These are phyloP conservation scores for Allophyes oxyacanthae DNA, from an alignment of 2,888 invertebrate species.

Conservation along the genomic window DNA sequence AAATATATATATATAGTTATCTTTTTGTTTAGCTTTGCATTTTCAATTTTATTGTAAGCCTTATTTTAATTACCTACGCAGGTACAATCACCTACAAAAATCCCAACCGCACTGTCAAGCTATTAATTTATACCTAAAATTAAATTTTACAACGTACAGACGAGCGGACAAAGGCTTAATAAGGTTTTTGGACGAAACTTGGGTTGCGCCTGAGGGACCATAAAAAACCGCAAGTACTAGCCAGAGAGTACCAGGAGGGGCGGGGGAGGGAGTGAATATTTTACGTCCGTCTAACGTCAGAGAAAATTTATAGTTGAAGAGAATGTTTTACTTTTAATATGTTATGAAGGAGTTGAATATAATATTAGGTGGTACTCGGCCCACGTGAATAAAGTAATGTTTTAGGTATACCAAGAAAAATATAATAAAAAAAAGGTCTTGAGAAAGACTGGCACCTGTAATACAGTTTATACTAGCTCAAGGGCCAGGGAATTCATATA, in stretches of 20 bases:
- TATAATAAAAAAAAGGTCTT: too few species aligned
- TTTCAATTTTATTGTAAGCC: too few species aligned
- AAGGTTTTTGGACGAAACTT: constrained; percentile 48
- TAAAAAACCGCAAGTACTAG: constrained; percentile 58
- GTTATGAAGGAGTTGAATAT: constrained; percentile 15
- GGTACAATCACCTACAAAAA: constrained; percentile 27
- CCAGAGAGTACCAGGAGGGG: constrained; percentile 12
- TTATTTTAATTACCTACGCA: neutral
- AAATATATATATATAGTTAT: too few species aligned
- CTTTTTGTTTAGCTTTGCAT: too few species aligned
- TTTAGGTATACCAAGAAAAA: too few species aligned
- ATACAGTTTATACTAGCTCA: too few species aligned
- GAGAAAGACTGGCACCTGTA: too few species aligned
- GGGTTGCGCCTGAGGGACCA: constrained; percentile 52
- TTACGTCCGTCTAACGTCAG: constrained; percentile 36
- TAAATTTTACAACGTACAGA: constrained; percentile 63
- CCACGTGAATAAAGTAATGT: constrained; percentile 1
- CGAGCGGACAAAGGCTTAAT: constrained; percentile 58
- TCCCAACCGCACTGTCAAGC: constrained; percentile 7
- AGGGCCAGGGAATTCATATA: too few species aligned
- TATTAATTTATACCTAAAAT: constrained; percentile 62
- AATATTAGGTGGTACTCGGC: too few species aligned
- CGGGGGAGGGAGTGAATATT: constrained; percentile 45
- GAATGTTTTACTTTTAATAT: constrained; percentile 43
- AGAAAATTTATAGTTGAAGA: constrained; percentile 34